Evolutionary conservation across 2,888 invertebrate species (phyloP).

Genomic region (Ferdinandea cuprea): DNA sequence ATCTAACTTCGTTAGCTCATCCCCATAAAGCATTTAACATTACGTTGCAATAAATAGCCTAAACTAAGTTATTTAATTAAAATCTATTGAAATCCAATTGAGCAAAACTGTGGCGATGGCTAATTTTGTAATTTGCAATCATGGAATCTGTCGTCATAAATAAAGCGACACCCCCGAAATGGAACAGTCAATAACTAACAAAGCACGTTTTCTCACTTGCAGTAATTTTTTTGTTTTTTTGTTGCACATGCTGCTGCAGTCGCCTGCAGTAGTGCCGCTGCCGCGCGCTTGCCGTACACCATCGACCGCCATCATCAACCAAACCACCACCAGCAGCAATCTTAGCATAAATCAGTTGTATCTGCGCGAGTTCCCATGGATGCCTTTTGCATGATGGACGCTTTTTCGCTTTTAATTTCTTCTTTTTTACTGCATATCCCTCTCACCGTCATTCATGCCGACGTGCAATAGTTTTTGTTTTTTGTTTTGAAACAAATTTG

Average conservation of each 20-base stretch:
- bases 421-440: slow-evolving; percentile 11
- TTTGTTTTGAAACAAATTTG: slow-evolving; percentile 60
- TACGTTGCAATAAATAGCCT: background rate
- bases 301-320: slow-evolving; percentile 16
- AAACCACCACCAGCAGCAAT: slow-evolving; percentile 42
- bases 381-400: slow-evolving; percentile 72
- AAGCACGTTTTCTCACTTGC: slow-evolving; percentile 72
- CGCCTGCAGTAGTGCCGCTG: slow-evolving; percentile 2
- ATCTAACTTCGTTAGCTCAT: background rate
- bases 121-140: slow-evolving; percentile 71
- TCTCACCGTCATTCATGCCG: background rate
- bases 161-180: slow-evolving; percentile 68
- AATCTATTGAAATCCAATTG: slow-evolving; percentile 1
- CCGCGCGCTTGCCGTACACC: background rate
- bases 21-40: background rate
- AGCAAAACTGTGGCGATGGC: slow-evolving; percentile 5
- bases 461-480: slow-evolving; percentile 2
- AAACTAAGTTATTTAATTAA: slow-evolving; percentile 33
- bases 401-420: slow-evolving; percentile 53
- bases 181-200: slow-evolving; percentile 65
- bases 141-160: slow-evolving; percentile 67
- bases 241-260: slow-evolving; percentile 60
- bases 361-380: slow-evolving; percentile 72
- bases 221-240: slow-evolving; percentile 47
- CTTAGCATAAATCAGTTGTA: slow-evolving; percentile 69